A percentile compares a stretch with the other conserved stretches of the same genome.
phyloP scores from a whole-genome alignment of 2,888 invertebrate genomes.

The Cyclophora albipunctata region DNA sequence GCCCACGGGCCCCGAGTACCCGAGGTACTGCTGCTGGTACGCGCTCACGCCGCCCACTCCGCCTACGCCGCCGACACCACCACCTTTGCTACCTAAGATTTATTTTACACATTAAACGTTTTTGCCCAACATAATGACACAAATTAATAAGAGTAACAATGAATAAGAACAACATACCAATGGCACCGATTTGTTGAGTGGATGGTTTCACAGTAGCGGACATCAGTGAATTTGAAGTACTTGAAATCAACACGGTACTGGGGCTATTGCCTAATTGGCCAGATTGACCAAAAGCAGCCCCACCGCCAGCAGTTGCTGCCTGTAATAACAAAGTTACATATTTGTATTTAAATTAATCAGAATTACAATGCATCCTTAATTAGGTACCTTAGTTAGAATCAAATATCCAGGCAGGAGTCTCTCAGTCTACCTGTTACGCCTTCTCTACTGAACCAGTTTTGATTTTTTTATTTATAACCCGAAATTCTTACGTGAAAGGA shows the following conservation, averaged over 20 bases:
- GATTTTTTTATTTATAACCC: no score
- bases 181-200: conserved; percentile 88
- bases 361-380: no score
- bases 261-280: conserved; percentile 88
- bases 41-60: conserved; percentile 65
- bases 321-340: conserved; percentile 10
- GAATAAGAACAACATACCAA: conserved; percentile 67
- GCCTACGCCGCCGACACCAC: conserved; percentile 51
- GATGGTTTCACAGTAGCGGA: conserved; percentile 90
- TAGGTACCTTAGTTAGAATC: no score
- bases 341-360: background rate
- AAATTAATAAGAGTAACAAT: no score
- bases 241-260: conserved; percentile 90
- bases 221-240: conserved; percentile 91
- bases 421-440: no score
- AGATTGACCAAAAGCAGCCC: conserved; percentile 85
- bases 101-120: conserved; percentile 1
- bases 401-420: no score
- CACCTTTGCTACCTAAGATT: conserved; percentile 54
- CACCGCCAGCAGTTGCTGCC: conserved; percentile 74
- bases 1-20: conserved; percentile 63
- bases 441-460: no score
- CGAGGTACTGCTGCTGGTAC: conserved; percentile 68
- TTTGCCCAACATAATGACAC: no score
- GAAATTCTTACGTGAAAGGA: no score